These are phyloP conservation scores for Boleophthalmus pectinirostris DNA, from an alignment of 2,113 vertebrate species.

Conservation along the genomic window DNA sequence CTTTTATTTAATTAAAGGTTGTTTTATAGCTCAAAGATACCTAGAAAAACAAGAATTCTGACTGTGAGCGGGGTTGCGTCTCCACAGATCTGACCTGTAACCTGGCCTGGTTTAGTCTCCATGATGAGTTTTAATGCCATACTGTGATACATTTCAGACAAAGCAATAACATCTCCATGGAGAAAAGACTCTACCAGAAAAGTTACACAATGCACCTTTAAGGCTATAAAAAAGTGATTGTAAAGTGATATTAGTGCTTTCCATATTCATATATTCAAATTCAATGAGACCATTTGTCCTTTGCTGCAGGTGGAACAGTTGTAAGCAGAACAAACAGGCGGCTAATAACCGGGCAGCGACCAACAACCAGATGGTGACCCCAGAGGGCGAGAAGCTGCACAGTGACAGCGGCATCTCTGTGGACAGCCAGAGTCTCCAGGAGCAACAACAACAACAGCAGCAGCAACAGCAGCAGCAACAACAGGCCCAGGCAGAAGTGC, in stretches of 20 bases:
- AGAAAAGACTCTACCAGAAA: no score
- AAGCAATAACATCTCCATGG: no score
- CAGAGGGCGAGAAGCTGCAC: conserved; percentile 96
- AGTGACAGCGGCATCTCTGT: conserved; percentile 98
- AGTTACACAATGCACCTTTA: no score
- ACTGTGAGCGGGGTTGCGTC: no score
- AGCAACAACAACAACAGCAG: conserved; percentile 86
- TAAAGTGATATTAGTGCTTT: not conserved
- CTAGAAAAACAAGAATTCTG: no score
- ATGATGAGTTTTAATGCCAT: no score
- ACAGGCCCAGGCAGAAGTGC: conserved; percentile 79
- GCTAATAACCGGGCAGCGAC: conserved; percentile 88
- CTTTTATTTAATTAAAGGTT: no score
- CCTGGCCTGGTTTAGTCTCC: no score
- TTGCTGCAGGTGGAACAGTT: conserved; percentile 92
- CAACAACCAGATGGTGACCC: conserved; percentile 90
- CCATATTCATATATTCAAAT: not conserved
- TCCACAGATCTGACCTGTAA: no score
- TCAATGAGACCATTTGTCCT: not conserved
- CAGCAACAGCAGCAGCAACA: conserved; percentile 74
- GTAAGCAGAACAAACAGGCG: conserved; percentile 95
- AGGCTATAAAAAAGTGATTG: not conserved
- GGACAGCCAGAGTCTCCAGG: conserved; percentile 96
- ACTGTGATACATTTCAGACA: no score
- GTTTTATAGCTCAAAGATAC: no score